Conservation (phyloP, 2,888 invertebrate species). For the Criorhina ranunculi region DNA sequence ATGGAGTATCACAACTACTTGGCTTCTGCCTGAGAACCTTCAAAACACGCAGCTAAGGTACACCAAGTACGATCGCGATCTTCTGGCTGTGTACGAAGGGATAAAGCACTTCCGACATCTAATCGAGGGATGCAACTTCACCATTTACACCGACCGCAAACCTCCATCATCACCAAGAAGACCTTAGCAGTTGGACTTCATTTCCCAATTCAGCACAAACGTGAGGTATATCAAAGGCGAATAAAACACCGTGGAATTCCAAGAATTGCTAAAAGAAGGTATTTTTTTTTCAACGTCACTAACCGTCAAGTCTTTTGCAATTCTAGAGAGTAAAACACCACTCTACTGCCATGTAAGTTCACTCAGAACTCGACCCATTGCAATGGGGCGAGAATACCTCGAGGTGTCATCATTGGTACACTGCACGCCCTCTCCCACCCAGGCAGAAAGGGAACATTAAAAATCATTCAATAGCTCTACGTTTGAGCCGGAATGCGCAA, state of each 20-base stretch:
- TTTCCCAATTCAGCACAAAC: neutral
- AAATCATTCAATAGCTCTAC: neutral
- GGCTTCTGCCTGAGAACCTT: neutral
- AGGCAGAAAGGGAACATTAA: neutral
- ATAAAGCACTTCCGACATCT: neutral
- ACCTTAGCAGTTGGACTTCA: slow-evolving; percentile 1
- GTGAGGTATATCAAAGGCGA: neutral
- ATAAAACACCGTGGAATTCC: neutral
- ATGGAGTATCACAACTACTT: neutral
- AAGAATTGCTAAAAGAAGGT: neutral
- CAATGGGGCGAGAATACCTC: neutral
- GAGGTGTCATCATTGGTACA: neutral
- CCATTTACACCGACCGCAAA: slow-evolving; percentile 5
- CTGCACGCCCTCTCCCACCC: neutral
- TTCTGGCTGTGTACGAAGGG: neutral
- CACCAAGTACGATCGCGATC: neutral
- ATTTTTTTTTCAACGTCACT: neutral
- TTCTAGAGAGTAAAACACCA: slow-evolving; percentile 7
- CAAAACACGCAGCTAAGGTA: neutral
- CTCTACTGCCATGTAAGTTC: slow-evolving; percentile 11
- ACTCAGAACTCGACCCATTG: neutral
- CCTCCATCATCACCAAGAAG: slow-evolving; percentile 7
- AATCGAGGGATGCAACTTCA: slow-evolving; percentile 4
- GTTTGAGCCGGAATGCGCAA: slow-evolving; percentile 45
- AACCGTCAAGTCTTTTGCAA: slow-evolving; percentile 1